These are phyloP conservation scores for Hyaena hyaena DNA, from an alignment of 2,113 vertebrate species.

Conservation along the genomic window DNA sequence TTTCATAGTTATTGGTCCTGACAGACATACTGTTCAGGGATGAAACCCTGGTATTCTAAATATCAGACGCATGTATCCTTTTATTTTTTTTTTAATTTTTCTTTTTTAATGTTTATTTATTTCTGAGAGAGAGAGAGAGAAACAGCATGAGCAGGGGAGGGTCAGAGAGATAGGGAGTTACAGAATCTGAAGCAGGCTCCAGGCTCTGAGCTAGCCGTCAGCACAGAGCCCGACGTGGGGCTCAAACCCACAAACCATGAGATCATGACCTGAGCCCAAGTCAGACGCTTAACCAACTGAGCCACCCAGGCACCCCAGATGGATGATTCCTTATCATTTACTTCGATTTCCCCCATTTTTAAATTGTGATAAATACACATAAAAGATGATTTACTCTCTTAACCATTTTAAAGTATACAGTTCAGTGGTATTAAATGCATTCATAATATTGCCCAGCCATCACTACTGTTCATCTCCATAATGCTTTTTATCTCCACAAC, in stretches of 20 bases:
- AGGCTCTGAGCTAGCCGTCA: too few species aligned
- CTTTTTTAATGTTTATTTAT: too few species aligned
- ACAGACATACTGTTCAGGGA: neutral
- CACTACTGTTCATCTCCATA: neutral
- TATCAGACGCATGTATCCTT: neutral
- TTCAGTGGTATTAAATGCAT: neutral
- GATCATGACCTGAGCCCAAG: too few species aligned
- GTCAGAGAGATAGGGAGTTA: too few species aligned
- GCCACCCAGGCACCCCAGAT: too few species aligned
- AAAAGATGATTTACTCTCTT: neutral
- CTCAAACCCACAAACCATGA: too few species aligned
- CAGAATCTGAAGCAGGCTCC: too few species aligned
- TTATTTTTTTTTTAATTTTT: too few species aligned
- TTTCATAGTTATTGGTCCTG: neutral
- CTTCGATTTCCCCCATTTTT: neutral
- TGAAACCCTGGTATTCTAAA: neutral
- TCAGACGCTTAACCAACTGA: too few species aligned
- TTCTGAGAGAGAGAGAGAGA: too few species aligned
- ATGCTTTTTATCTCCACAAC: neutral
- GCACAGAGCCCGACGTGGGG: too few species aligned
- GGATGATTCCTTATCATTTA: neutral
- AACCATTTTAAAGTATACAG: neutral
- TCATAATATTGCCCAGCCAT: neutral
- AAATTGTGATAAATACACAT: neutral
- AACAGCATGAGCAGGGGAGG: too few species aligned